Percentiles rank a stretch among this genome's conserved stretches.
These are phyloP conservation scores for Ictalurus furcatus DNA, from an alignment of 2,113 vertebrate genomes.

Conservation along the genomic window DNA sequence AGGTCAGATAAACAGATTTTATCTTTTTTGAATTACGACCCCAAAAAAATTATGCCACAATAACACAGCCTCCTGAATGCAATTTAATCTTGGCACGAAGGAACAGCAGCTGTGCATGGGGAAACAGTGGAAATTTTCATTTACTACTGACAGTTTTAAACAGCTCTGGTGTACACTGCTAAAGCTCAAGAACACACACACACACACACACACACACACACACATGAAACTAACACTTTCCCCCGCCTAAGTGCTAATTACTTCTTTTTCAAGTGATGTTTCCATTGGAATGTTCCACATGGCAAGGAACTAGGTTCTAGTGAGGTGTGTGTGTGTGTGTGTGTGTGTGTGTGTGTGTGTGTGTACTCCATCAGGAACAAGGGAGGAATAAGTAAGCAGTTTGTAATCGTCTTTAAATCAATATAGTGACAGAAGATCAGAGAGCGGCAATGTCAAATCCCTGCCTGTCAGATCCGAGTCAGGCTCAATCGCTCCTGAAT, in stretches of 20 bases:
- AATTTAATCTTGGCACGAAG: constrained; percentile 21
- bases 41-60: not conserved
- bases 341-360: constrained; percentile 20
- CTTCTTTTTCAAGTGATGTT: not conserved
- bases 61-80: not conserved
- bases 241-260: constrained; percentile 5
- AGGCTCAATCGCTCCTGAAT: constrained; percentile 13
- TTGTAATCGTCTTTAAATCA: constrained; percentile 52
- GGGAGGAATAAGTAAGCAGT: constrained; percentile 33
- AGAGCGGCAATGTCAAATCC: constrained; percentile 34
- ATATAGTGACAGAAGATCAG: constrained; percentile 48
- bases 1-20: not conserved
- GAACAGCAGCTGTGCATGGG: not conserved
- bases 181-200: constrained; percentile 24
- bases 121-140: constrained; percentile 28
- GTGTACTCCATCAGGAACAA: constrained; percentile 21
- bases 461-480: constrained; percentile 35
- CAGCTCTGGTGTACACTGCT: constrained; percentile 9
- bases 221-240: not conserved
- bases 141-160: constrained; percentile 39
- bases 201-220: not conserved
- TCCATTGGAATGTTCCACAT: not conserved
- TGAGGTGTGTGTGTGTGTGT: constrained; percentile 1
- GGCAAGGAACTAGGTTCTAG: not conserved
- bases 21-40: not conserved